Evolutionary conservation across 1,140 invertebrate genomes (phyloP).

Genomic region (Tenebrio molitor): DNA sequence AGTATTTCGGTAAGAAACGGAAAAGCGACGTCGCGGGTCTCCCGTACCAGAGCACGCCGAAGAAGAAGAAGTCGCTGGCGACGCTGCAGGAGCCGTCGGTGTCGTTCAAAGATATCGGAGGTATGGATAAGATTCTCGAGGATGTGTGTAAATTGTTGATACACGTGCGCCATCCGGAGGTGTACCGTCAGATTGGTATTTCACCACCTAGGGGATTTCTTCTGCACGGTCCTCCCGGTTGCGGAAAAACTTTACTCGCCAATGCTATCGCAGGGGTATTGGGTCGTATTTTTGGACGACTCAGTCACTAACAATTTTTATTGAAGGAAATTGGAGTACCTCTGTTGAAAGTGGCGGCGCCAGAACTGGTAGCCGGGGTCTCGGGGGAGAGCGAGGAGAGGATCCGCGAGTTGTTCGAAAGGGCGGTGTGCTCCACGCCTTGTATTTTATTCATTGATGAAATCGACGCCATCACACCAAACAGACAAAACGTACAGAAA

Average conservation of each 20-base stretch:
- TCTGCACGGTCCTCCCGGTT: slow-evolving; percentile 92
- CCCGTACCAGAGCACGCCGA: slow-evolving; percentile 23
- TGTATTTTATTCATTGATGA: slow-evolving; percentile 96
- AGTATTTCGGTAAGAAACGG: slow-evolving; percentile 6
- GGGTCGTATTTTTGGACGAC: slow-evolving; percentile 10
- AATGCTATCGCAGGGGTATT: slow-evolving; percentile 91
- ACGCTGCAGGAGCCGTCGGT: slow-evolving; percentile 47
- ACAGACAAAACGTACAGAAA: slow-evolving; percentile 88
- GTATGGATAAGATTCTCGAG: slow-evolving; percentile 79
- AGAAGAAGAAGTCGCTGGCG: slow-evolving; percentile 52
- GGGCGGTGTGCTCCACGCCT: slow-evolving; percentile 80
- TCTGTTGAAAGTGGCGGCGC: slow-evolving; percentile 87
- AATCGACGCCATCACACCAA: slow-evolving; percentile 91
- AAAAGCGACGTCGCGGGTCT: slow-evolving; percentile 11
- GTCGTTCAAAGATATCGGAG: slow-evolving; percentile 76
- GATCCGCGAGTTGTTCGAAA: slow-evolving; percentile 91
- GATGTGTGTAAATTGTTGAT: slow-evolving; percentile 85
- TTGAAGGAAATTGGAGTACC: slow-evolving; percentile 78
- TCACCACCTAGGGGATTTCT: slow-evolving; percentile 87
- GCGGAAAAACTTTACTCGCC: slow-evolving; percentile 93
- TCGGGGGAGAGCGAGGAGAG: slow-evolving; percentile 96
- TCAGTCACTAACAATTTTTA: slow-evolving; percentile 18
- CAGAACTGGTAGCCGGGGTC: slow-evolving; percentile 94
- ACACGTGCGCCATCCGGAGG: slow-evolving; percentile 87
- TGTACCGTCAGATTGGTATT: slow-evolving; percentile 84